Evolutionary conservation across 64 coral and sea anemone species (phyloP).

Genomic region (Porites lutea): DNA sequence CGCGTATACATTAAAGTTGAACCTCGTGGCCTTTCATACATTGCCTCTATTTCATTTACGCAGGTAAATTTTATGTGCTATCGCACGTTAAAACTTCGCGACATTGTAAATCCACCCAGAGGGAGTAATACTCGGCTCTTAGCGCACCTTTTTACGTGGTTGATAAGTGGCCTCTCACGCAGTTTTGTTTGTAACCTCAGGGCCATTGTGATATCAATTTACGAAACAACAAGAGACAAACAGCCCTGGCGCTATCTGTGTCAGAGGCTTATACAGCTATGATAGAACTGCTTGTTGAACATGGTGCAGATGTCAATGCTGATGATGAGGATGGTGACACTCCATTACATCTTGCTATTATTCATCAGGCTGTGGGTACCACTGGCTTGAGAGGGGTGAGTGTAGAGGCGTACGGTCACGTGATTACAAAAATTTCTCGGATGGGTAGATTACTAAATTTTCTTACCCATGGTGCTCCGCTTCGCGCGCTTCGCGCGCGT

Average conservation of each 20-base stretch:
- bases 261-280: slow-evolving; percentile 33
- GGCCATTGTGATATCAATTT: slow-evolving; percentile 77
- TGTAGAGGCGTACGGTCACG: no score
- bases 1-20: no score
- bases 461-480: no score
- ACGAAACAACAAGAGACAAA: slow-evolving; percentile 58
- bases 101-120: no score
- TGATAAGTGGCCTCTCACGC: not conserved
- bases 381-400: slow-evolving; percentile 47
- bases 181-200: slow-evolving; percentile 31
- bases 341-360: slow-evolving; percentile 69
- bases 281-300: slow-evolving; percentile 77
- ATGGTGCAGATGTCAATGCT: slow-evolving; percentile 56
- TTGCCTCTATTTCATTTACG: no score
- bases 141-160: not conserved
- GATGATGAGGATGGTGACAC: slow-evolving; percentile 86
- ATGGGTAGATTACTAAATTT: no score
- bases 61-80: no score
- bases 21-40: no score
- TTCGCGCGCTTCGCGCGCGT: no score
- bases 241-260: slow-evolving; percentile 66
- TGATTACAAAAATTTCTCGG: no score
- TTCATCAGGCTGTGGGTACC: slow-evolving; percentile 55
- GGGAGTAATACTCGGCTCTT: no score
- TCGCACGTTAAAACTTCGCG: no score